Conservation (phyloP, 2,888 invertebrate species). For the Polyommatus icarus region DNA sequence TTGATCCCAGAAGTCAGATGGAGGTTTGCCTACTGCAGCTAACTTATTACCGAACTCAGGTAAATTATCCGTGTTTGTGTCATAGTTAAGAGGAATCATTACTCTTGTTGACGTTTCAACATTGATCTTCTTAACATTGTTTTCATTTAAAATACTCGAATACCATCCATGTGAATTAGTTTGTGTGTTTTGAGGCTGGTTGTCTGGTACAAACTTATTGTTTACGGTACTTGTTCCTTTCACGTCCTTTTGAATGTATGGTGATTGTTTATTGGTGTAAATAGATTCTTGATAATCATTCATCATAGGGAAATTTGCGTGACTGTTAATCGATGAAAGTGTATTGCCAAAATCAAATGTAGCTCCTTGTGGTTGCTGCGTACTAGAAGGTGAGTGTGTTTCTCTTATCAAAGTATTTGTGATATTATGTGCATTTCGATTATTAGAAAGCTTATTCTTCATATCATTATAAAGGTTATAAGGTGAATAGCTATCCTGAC, state of each 20-base stretch:
- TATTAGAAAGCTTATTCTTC: conserved; percentile 30
- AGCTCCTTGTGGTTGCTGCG: neutral
- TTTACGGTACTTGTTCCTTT: conserved; percentile 48
- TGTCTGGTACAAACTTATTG: conserved; percentile 62
- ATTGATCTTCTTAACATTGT: conserved; percentile 56
- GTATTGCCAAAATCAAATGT: conserved; percentile 42
- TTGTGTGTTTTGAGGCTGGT: conserved; percentile 64
- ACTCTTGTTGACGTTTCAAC: conserved; percentile 68
- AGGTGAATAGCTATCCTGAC: conserved; percentile 49
- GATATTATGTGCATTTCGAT: conserved; percentile 23
- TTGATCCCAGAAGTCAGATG: conserved; percentile 61
- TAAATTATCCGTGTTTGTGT: conserved; percentile 55
- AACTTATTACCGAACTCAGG: conserved; percentile 69
- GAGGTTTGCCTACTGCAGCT: conserved; percentile 65
- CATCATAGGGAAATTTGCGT: conserved; percentile 75
- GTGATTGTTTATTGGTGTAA: conserved; percentile 28
- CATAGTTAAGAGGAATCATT: conserved; percentile 65
- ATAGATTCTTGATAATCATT: conserved; percentile 51
- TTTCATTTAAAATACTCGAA: conserved; percentile 63
- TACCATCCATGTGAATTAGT: conserved; percentile 77
- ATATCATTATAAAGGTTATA: conserved; percentile 33
- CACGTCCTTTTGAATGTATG: conserved; percentile 46
- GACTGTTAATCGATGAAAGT: conserved; percentile 62
- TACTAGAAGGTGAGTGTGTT: neutral
- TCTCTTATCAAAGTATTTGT: neutral